A percentile compares a stretch with the other conserved stretches of the same genome.
Evolutionary conservation across 2,797 vertebrate species (phyloP).

Genomic region (Prunella strophiata): DNA sequence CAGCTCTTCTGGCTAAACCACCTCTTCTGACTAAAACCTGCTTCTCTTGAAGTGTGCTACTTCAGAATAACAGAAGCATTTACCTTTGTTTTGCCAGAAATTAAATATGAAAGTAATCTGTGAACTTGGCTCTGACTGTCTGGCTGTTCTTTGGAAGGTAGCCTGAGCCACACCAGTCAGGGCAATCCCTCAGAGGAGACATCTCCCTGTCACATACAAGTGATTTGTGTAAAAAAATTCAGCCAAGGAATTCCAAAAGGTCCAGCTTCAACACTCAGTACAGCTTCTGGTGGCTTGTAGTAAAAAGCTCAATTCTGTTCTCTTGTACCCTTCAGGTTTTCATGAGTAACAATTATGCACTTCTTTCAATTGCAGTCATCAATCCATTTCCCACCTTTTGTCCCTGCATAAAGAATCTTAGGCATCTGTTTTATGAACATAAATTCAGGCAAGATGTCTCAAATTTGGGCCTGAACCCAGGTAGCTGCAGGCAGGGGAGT

Average conservation of each 20-base stretch:
- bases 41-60: background rate
- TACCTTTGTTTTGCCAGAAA: background rate
- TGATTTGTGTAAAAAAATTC: background rate
- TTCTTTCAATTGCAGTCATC: background rate
- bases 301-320: background rate
- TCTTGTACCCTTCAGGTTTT: background rate
- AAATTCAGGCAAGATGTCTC: background rate
- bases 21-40: background rate
- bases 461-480: background rate
- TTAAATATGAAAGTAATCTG: background rate
- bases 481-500: background rate
- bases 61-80: background rate
- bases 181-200: background rate
- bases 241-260: background rate
- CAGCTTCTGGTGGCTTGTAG: background rate
- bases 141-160: background rate
- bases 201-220: background rate
- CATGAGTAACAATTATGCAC: background rate
- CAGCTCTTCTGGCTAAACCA: background rate
- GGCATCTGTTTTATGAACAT: background rate
- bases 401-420: background rate
- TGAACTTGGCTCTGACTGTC: background rate
- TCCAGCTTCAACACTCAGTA: background rate
- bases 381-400: background rate
- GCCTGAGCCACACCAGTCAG: background rate